Base-by-base conservation (phyloP, 1,140 invertebrate species). In the Frieseomelitta varia region DNA sequence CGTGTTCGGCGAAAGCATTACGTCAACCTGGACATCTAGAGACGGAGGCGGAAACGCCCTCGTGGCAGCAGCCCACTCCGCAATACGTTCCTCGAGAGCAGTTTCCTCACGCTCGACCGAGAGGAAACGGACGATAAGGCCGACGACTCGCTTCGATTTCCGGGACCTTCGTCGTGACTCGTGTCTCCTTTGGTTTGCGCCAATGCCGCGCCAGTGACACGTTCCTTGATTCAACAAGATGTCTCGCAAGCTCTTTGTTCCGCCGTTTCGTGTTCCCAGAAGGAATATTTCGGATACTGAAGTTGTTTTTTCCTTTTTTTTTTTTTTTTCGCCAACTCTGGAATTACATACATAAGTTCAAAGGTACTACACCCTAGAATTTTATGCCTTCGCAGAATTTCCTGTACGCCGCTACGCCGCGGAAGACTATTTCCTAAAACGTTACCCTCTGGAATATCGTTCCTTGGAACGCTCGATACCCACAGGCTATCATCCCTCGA, bases 111-210 rank as follows among this genome's bases (percentile, higher is more conserved):
- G 61, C 73, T 82, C 63, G 51, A 12, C 53, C 80, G 19, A 76
- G 61, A 51, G 63, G 73, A 75, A 82, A 77, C 61, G 8, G n/a
- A 63, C 51, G 73, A 82, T 82, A 76, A 82, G 80, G 17, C 47
- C 30, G 61, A 19, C 55, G n/a, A 55, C n/a, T 75, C 27, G n/a
- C 4, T 68, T 76, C 51, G 73, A 81, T 73, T 58, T 55, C 2
- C 12, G n/a, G 10, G 24, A 4, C 24, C 11, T 14, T 47, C 39
- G 6, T 47, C 39, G 39, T 47, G 39, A 12, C n/a, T 61, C 58
- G 58, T n/a, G 58, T 72, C 24, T 55, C 3, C 27, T 63, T 75
- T 21, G 51, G 6, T 65, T 55, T 24, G 10, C 47, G 24, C 10
- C 6, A 8, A 30, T 65, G 15, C 27, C 15, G 19, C 8, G 8